phyloP scores from a whole-genome alignment of 2,888 invertebrate genomes.

The Frankliniella intonsa region DNA sequence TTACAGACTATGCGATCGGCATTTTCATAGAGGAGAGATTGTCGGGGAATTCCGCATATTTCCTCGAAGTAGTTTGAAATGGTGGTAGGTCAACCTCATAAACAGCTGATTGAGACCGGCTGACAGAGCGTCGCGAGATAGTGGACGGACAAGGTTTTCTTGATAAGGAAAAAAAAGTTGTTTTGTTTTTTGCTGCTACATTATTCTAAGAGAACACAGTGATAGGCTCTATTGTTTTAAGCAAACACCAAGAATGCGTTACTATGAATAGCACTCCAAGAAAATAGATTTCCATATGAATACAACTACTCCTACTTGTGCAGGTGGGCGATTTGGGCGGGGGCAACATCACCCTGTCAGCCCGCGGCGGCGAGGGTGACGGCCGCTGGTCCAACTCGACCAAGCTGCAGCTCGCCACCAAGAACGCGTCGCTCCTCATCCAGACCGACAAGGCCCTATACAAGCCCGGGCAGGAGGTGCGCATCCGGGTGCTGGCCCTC shows the following conservation, averaged over 20 bases:
- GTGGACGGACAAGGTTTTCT: not conserved
- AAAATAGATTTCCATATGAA: not conserved
- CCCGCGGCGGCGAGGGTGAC: not conserved
- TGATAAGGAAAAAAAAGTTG: not conserved
- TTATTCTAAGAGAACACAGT: not conserved
- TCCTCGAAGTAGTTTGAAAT: no score
- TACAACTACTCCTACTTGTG: not conserved
- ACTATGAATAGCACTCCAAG: not conserved
- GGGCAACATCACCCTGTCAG: not conserved
- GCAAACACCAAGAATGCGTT: not conserved
- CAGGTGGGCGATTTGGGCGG: not conserved
- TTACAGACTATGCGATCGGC: no score
- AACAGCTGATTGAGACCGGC: no score
- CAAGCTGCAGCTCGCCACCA: not conserved
- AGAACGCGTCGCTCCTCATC: not conserved
- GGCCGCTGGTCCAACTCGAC: not conserved
- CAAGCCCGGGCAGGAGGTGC: not conserved
- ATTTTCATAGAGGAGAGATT: no score
- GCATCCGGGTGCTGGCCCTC: not conserved
- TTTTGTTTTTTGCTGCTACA: not conserved
- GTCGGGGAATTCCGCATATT: no score
- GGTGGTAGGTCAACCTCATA: no score
- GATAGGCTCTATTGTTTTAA: not conserved
- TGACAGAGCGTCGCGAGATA: no score
- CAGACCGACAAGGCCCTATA: constrained; percentile 10